phyloP scores from a whole-genome alignment of 2,888 invertebrate genomes.

The Copidosoma aretas region DNA sequence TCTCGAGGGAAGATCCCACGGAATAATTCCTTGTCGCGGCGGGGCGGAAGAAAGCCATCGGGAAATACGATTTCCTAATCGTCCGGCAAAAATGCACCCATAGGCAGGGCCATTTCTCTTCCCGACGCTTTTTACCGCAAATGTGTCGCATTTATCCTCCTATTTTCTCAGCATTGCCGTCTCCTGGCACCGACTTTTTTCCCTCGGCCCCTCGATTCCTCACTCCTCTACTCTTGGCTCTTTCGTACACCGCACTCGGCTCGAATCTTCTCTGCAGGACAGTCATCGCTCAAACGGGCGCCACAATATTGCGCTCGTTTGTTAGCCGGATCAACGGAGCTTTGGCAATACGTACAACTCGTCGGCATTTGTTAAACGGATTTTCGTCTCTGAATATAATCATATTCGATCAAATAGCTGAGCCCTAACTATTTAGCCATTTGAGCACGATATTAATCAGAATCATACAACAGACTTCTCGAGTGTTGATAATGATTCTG shows the following conservation, averaged over 20 bases:
- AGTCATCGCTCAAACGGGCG: too few relatives aligned
- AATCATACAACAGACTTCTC: too few relatives aligned
- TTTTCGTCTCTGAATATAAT: too few relatives aligned
- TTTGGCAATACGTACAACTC: too few relatives aligned
- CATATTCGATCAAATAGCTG: too few relatives aligned
- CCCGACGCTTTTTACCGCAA: slow-evolving; percentile 19
- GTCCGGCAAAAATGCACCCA: slow-evolving; percentile 28
- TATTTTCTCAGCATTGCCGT: background rate
- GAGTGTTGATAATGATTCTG: too few relatives aligned
- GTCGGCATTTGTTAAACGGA: too few relatives aligned
- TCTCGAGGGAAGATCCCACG: slow-evolving; percentile 2
- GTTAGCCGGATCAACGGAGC: too few relatives aligned
- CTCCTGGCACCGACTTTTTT: slow-evolving; percentile 1
- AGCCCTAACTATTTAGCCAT: too few relatives aligned
- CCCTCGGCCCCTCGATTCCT: background rate
- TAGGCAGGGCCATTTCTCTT: slow-evolving; percentile 33
- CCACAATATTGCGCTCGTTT: too few relatives aligned
- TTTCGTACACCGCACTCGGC: background rate
- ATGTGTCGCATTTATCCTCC: slow-evolving; percentile 33
- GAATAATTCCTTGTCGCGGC: slow-evolving; percentile 24
- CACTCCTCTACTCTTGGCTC: background rate
- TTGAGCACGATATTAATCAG: too few relatives aligned
- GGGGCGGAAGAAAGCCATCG: slow-evolving; percentile 16
- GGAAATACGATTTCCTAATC: slow-evolving; percentile 40
- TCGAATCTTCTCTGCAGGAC: background rate